Evolutionary conservation across 2,888 invertebrate species (phyloP).

Genomic region (Eumerus sabulonum): DNA sequence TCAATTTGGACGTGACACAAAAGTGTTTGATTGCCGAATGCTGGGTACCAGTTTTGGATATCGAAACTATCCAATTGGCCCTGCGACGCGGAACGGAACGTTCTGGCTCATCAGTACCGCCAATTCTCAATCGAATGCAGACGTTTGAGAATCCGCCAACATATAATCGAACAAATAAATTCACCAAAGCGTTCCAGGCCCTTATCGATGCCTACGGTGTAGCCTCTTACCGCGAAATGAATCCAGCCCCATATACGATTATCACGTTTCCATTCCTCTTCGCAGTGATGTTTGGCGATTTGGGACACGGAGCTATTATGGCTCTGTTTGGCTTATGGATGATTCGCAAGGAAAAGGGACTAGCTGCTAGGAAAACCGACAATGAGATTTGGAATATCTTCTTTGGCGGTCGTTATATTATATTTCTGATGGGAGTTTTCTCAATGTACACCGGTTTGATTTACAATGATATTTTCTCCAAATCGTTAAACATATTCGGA

Average conservation of each 20-base stretch:
- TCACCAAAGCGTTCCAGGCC: constrained; percentile 95
- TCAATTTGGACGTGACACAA: constrained; percentile 99
- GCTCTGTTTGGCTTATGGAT: constrained; percentile 95
- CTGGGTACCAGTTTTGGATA: constrained; percentile 94
- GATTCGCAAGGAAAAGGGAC: constrained; percentile 93
- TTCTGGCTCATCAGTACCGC: constrained; percentile 96
- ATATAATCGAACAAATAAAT: constrained; percentile 97
- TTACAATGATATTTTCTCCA: constrained; percentile 98
- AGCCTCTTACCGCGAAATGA: constrained; percentile 97
- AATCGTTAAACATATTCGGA: constrained; percentile 96
- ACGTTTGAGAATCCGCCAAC: constrained; percentile 95
- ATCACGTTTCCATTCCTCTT: constrained; percentile 99
- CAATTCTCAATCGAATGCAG: constrained; percentile 96
- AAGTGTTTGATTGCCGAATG: constrained; percentile 99
- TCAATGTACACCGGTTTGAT: constrained; percentile 99
- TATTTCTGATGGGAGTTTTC: constrained; percentile 97
- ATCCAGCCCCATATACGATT: constrained; percentile 97
- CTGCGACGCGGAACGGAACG: constrained; percentile 95
- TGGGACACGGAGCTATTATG: constrained; percentile 97
- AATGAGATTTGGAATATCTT: constrained; percentile 99
- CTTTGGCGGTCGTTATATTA: constrained; percentile 98
- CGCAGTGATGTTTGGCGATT: constrained; percentile 99
- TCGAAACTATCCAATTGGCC: constrained; percentile 95
- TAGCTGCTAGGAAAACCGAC: constrained; percentile 91
- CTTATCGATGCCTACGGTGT: constrained; percentile 98